Evolutionary conservation across 2,888 invertebrate genomes (phyloP), one percentile per base, ranked within the genome.

Genomic region (Brachyopa scutellaris): DNA sequence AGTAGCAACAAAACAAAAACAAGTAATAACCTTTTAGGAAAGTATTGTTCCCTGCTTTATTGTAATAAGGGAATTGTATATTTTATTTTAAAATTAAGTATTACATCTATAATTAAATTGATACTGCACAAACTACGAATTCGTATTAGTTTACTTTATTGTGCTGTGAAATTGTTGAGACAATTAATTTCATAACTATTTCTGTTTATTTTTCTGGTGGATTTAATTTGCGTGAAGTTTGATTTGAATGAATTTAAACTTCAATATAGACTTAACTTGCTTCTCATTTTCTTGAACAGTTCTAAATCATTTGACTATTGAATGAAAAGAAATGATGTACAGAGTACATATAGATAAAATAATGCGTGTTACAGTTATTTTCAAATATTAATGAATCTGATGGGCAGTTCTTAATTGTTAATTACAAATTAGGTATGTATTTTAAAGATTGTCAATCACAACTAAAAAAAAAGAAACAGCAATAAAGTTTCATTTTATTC

Each of bases 161-260:
- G 59, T 79, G 53, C 62, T 79, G 67, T 76, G n/a, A 76, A 82
- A 49, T 53, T 70, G 76, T 70, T 82, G 69, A 70, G 76, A 69
- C 29, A 19, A 67, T 36, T 26, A 36, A 13, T 17, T 5, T 23
- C 0, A 13, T n/a, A 23, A 33, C 21, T 42, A 9, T 49, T 42
- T 31, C 11, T 23, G 11, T 13, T 47, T 74, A 53, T 49, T 33
- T 74, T 67, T 29, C 0, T 40, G 53, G 36, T 26, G 47, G 23
- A 45, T 47, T 62, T 47, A 47, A 53, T n/a, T 66, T 70, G n/a
- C n/a, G n/a, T n/a, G n/a, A n/a, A n/a, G n/a, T n/a, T n/a, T 17
- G 23, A 33, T 33, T n/a, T 33, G 9, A n/a, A n/a, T 33, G 9
- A 8, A n/a, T 29, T 33, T 33, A 8, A 33, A 8, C 33, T n/a